Percentiles rank a stretch among this genome's conserved stretches.
Conservation (phyloP, 2,797 vertebrate genomes). For the Rhinoraja longicauda region DNA sequence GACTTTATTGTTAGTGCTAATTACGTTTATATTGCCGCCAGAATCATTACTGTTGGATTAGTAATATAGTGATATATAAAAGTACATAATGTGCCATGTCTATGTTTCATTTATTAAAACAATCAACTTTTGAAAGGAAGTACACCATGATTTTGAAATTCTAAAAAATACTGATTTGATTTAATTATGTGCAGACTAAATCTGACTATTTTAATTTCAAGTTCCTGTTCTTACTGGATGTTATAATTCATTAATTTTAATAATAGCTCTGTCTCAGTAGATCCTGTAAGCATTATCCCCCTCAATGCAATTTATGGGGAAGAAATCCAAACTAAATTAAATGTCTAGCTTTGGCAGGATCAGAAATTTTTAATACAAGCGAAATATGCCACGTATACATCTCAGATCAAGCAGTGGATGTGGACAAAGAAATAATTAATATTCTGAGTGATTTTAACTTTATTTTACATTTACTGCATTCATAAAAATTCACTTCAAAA, state of each 20-base stretch:
- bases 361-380: background rate
- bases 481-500: background rate
- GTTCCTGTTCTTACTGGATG: background rate
- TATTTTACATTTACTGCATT: too few relatives aligned
- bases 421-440: too few relatives aligned
- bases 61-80: background rate
- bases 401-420: too few relatives aligned
- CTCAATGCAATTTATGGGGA: background rate
- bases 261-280: background rate
- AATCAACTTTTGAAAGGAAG: background rate
- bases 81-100: background rate
- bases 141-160: background rate
- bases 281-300: background rate
- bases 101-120: background rate
- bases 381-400: too few relatives aligned
- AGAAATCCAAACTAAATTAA: background rate
- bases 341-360: background rate
- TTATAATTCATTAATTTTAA: background rate
- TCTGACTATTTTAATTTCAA: background rate
- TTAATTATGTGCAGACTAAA: background rate
- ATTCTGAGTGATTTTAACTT: too few relatives aligned
- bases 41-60: background rate
- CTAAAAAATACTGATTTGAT: background rate
- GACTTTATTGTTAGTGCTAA: background rate
- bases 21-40: background rate